Base-by-base conservation (phyloP, 37 sponge, comb jelly and placozoan genomes). In the Geodia barretti region DNA sequence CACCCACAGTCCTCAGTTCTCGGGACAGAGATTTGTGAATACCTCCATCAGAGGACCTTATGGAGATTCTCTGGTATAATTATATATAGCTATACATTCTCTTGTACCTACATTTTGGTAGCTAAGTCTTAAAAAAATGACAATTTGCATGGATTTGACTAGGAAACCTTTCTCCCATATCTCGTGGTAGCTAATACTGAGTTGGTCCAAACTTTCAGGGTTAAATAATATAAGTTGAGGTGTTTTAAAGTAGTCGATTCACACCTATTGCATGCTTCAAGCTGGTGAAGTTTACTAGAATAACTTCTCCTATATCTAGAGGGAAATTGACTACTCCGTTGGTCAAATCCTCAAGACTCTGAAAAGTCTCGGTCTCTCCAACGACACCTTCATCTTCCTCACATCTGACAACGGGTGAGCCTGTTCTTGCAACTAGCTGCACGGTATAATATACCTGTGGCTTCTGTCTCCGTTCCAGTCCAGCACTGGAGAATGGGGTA, bases 21-120 rank as follows among this genome's bases (percentile, higher is more conserved):
- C 87, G 34, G 82, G 92, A 19, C 21, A 83, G 58, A 40, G 26
- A 34, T 87, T 87, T 41, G 70, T 78, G 2, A 91, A 91, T 39
- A 72, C 79, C 39, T 81, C 75, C 41, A 79, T 77, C 35, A 72
- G 88, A 79, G 92, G 92, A 58, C 34, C 84, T 4, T 78, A 78
- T 70, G 92, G 92, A 23, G 92, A 91, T 58, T 75, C 92, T 11
- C 73, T 91, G 70, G 91, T 86, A 60, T 72, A n/a, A n/a, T n/a
- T n/a, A n/a, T n/a, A n/a, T n/a, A n/a, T n/a, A n/a, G n/a, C n/a
- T n/a, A n/a, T n/a, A n/a, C n/a, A n/a, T n/a, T n/a, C n/a, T n/a
- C n/a, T n/a, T n/a, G n/a, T n/a, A n/a, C n/a, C n/a, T n/a, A n/a
- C n/a, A n/a, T n/a, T n/a, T n/a, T n/a, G n/a, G n/a, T n/a, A n/a